Conservation (phyloP, 2,797 vertebrate species). For the Monodelphis domestica region DNA sequence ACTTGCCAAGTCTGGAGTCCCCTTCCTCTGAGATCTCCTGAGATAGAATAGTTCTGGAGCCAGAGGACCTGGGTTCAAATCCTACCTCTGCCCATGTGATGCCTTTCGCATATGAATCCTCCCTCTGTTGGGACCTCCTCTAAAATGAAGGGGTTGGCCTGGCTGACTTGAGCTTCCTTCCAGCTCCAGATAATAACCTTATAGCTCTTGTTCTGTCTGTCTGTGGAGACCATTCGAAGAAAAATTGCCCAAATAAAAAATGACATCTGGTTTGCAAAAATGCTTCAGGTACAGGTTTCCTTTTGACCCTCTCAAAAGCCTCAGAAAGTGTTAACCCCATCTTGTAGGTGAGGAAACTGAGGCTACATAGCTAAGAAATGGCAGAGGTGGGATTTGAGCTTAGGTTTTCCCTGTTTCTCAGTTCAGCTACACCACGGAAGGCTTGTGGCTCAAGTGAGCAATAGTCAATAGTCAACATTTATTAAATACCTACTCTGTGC, state of each 20-base stretch:
- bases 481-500: neutral
- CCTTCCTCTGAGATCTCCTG: too few species aligned
- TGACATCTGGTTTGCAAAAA: too few species aligned
- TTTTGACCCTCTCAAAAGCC: neutral
- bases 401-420: neutral
- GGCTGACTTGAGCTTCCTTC: too few species aligned
- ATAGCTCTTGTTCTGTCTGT: too few species aligned
- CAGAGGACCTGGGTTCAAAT: too few species aligned
- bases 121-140: neutral
- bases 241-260: too few species aligned
- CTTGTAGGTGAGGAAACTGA: neutral
- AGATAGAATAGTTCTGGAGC: neutral
- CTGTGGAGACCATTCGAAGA: too few species aligned
- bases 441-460: neutral
- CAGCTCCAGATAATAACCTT: too few species aligned
- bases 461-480: neutral
- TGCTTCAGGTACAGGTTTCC: too few species aligned
- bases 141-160: too few species aligned
- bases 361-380: neutral
- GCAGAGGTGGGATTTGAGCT: neutral
- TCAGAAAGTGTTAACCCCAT: neutral
- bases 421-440: neutral
- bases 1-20: neutral
- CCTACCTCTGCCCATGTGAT: too few species aligned
- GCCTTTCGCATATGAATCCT: neutral